A percentile compares a stretch with the other conserved stretches of the same genome.
Evolutionary conservation across 35 echinoderm and acorn worm species (phyloP).

Genomic region (Apostichopus japonicus): DNA sequence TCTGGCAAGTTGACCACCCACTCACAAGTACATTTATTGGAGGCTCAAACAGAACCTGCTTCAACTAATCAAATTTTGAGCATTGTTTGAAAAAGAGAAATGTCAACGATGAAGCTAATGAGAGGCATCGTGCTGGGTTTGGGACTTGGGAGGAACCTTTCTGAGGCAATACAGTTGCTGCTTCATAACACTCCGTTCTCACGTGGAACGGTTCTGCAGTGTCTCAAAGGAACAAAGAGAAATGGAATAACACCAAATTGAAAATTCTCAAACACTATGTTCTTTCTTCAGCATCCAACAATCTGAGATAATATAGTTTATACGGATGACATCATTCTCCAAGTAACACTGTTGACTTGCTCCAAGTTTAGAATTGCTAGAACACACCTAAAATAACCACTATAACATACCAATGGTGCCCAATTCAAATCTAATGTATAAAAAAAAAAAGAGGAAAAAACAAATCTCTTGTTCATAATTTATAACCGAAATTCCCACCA

Average conservation of each 20-base stretch:
- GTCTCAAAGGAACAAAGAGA: neutral
- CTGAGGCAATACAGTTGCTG: no score
- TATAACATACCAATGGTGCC: neutral
- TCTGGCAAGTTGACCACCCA: no score
- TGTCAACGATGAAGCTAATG: no score
- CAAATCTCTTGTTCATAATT: neutral
- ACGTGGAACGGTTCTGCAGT: no score
- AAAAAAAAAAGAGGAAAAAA: neutral
- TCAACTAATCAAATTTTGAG: no score
- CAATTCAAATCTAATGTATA: neutral
- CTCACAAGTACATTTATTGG: no score
- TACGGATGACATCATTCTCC: constrained; percentile 39
- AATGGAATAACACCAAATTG: neutral
- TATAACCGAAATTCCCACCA: neutral
- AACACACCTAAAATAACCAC: neutral
- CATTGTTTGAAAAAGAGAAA: no score
- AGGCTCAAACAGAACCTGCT: no score
- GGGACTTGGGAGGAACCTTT: no score
- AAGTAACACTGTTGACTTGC: constrained; percentile 38
- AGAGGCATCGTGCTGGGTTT: no score
- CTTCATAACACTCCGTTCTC: no score
- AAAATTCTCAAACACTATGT: constrained; percentile 50
- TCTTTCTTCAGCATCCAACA: constrained; percentile 56
- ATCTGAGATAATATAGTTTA: constrained; percentile 54
- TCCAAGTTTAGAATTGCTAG: constrained; percentile 20